Percentiles rank a stretch among this genome's conserved stretches.
Conservation (phyloP, 35 echinoderm and acorn worm species). For the Ophioderma brevispina region DNA sequence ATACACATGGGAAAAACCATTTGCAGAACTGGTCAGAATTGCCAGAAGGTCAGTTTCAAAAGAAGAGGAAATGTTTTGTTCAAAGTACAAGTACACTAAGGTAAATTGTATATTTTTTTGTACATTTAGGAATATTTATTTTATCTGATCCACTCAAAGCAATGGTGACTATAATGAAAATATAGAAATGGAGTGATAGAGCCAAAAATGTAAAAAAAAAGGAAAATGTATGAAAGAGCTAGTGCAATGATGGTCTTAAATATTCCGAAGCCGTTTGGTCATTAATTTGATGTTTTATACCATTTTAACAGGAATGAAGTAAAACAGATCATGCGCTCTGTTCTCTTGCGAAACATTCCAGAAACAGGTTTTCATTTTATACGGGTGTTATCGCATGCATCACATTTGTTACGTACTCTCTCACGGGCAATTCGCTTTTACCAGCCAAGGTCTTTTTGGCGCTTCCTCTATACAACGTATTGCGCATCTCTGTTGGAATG, state of each 20-base stretch:
- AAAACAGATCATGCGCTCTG: constrained; percentile 41
- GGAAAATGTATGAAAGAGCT: too few species aligned
- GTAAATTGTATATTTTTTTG: too few species aligned
- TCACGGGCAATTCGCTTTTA: constrained; percentile 48
- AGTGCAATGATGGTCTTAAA: too few species aligned
- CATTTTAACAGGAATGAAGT: constrained; percentile 76
- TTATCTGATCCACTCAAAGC: too few species aligned
- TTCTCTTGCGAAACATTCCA: constrained; percentile 40
- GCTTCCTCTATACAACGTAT: constrained; percentile 59
- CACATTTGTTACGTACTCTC: constrained; percentile 63
- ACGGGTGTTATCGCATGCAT: constrained; percentile 28
- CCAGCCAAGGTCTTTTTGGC: constrained; percentile 59
- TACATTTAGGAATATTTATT: too few species aligned
- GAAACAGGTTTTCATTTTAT: constrained; percentile 58
- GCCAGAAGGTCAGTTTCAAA: constrained; percentile 63
- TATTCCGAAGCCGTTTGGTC: too few species aligned
- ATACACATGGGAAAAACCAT: constrained; percentile 89
- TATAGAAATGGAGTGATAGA: too few species aligned
- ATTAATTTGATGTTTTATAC: neutral
- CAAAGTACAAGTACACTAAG: too few species aligned
- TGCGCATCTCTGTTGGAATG: constrained; percentile 36
- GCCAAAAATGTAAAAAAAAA: too few species aligned
- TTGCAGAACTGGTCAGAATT: constrained; percentile 65
- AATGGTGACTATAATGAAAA: too few species aligned
- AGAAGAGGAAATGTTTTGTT: neutral